Conservation (phyloP, 2,797 vertebrate genomes). For the Smutsia gigantea region DNA sequence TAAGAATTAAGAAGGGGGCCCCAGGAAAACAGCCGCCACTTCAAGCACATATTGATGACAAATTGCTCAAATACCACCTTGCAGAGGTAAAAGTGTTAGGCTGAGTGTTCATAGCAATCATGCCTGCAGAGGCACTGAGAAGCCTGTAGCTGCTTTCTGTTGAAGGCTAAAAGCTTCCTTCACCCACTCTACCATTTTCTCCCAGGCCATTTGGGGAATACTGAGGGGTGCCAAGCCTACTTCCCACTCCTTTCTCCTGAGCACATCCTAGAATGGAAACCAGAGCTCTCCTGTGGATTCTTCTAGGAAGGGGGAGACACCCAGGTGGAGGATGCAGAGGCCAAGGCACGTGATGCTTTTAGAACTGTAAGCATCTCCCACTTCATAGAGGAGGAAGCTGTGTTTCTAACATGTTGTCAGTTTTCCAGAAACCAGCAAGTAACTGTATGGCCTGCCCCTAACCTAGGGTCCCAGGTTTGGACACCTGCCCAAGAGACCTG, state of each 20-base stretch:
- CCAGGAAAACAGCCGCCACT: background rate
- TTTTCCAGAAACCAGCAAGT: slow-evolving; percentile 1
- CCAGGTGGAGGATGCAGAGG: background rate
- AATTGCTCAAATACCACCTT: background rate
- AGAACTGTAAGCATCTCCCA: background rate
- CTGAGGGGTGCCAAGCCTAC: background rate
- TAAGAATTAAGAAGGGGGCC: background rate
- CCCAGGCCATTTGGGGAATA: background rate
- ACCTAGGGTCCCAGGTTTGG: background rate
- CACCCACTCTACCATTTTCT: background rate
- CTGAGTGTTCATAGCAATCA: background rate
- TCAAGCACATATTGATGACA: background rate
- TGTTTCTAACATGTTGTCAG: background rate
- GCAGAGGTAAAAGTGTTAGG: background rate
- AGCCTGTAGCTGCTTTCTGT: background rate
- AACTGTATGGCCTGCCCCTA: background rate
- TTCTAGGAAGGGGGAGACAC: background rate
- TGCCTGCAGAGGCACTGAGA: background rate
- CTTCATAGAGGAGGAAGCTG: background rate
- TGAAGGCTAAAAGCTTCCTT: background rate
- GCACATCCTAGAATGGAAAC: background rate
- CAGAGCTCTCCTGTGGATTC: background rate
- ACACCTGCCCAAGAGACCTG: background rate
- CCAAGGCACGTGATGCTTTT: background rate
- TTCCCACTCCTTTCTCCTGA: background rate